A percentile compares a stretch with the other conserved stretches of the same genome.
Evolutionary conservation across 2,797 vertebrate genomes (phyloP).

Genomic region (Esox lucius): DNA sequence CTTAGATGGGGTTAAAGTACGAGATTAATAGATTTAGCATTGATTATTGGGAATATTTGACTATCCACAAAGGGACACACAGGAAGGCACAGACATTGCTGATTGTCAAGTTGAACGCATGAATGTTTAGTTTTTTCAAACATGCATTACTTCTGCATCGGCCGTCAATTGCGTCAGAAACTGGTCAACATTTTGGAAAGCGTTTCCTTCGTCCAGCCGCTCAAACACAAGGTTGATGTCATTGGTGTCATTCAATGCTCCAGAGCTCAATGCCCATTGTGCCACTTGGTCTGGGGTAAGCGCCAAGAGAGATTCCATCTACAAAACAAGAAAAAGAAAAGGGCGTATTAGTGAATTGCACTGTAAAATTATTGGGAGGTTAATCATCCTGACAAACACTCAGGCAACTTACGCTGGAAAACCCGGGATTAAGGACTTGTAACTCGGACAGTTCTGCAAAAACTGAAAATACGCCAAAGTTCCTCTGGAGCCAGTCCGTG

Average conservation of each 20-base stretch:
- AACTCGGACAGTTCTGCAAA: slow-evolving; percentile 48
- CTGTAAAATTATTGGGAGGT: not conserved
- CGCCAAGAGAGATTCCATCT: not conserved
- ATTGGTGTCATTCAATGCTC: slow-evolving; percentile 11
- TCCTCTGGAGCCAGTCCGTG: slow-evolving; percentile 46
- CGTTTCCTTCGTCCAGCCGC: slow-evolving; percentile 38
- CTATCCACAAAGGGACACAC: not conserved
- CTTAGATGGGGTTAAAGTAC: no score
- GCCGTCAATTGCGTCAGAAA: slow-evolving; percentile 39
- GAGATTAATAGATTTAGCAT: not conserved
- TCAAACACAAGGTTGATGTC: slow-evolving; percentile 44
- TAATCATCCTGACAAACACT: not conserved
- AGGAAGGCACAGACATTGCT: not conserved
- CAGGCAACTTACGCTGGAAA: not conserved
- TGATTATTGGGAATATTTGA: not conserved
- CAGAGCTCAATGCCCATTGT: slow-evolving; percentile 8
- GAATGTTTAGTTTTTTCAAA: not conserved
- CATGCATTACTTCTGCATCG: slow-evolving; percentile 28
- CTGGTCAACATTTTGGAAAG: slow-evolving; percentile 45
- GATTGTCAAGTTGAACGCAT: not conserved
- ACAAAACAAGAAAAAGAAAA: not conserved
- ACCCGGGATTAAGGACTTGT: not conserved
- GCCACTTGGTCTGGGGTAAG: slow-evolving; percentile 6
- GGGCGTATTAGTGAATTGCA: not conserved
- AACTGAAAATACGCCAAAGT: slow-evolving; percentile 48